phyloP scores from a whole-genome alignment of 2,113 vertebrate species.

The Laticauda laticaudata region DNA sequence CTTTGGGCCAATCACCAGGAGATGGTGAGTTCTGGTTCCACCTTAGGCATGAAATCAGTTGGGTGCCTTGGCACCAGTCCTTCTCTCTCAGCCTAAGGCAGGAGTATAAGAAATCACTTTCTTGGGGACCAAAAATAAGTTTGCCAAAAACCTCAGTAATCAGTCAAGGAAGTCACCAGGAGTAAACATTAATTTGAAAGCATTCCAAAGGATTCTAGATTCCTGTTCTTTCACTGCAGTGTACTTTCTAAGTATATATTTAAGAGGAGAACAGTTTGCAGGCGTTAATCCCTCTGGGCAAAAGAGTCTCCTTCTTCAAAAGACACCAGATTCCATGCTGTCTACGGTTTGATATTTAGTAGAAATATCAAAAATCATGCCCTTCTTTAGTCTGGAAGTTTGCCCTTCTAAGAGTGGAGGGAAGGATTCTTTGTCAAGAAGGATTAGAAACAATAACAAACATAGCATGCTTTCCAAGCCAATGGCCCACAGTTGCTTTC shows the following conservation, averaged over 20 bases:
- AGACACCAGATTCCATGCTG: constrained; percentile 54
- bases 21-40: background rate
- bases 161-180: background rate
- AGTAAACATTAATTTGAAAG: background rate
- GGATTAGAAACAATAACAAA: constrained; percentile 28
- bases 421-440: constrained; percentile 64
- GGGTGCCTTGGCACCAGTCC: background rate
- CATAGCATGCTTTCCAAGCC: constrained; percentile 46
- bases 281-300: constrained; percentile 42
- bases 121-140: background rate
- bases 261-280: constrained; percentile 36
- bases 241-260: constrained; percentile 41
- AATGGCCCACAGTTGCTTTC: constrained; percentile 27
- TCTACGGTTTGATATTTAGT: constrained; percentile 62
- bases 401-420: constrained; percentile 62
- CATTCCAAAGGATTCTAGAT: background rate
- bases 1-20: background rate
- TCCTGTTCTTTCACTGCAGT: background rate
- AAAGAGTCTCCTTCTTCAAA: constrained; percentile 55
- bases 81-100: background rate
- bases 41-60: background rate
- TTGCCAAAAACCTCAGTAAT: background rate
- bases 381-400: constrained; percentile 57
- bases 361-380: constrained; percentile 61
- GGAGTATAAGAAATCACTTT: background rate